phyloP scores from a whole-genome alignment of 2,888 invertebrate genomes.

The Fissipunctia ypsillon region DNA sequence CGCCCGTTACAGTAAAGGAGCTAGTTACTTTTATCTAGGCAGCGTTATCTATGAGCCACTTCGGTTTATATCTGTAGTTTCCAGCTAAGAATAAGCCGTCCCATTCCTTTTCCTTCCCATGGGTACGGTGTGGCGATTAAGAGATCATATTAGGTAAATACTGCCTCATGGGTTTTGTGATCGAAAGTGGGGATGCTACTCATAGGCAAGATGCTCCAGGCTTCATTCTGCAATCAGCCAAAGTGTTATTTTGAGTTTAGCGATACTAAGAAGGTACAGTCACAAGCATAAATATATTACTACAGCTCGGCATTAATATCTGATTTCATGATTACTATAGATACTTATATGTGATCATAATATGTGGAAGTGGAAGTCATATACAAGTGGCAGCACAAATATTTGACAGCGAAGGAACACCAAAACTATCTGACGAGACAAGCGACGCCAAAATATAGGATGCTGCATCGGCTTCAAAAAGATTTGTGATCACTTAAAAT shows the following conservation, averaged over 20 bases:
- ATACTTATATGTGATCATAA: too few relatives aligned
- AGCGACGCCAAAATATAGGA: too few relatives aligned
- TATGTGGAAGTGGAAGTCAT: too few relatives aligned
- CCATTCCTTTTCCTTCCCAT: slow-evolving; percentile 19
- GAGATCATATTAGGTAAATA: slow-evolving; percentile 32
- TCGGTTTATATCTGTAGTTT: slow-evolving; percentile 46
- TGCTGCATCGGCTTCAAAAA: too few relatives aligned
- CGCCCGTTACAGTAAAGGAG: slow-evolving; percentile 57
- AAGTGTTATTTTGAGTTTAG: neutral
- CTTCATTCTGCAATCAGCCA: neutral
- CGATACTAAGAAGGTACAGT: neutral
- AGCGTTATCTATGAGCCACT: slow-evolving; percentile 57
- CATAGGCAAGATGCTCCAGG: neutral
- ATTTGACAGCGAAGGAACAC: too few relatives aligned
- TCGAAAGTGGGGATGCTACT: neutral
- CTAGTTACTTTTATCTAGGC: slow-evolving; percentile 60
- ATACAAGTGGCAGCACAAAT: too few relatives aligned
- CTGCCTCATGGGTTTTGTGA: neutral
- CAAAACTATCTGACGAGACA: too few relatives aligned
- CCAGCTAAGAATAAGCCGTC: slow-evolving; percentile 40
- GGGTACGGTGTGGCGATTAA: slow-evolving; percentile 5
- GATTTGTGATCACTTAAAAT: too few relatives aligned
- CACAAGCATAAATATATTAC: too few relatives aligned
- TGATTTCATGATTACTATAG: too few relatives aligned
- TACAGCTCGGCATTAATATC: too few relatives aligned